Conservation (phyloP, 2,113 vertebrate species). For the Rafetus swinhoei region DNA sequence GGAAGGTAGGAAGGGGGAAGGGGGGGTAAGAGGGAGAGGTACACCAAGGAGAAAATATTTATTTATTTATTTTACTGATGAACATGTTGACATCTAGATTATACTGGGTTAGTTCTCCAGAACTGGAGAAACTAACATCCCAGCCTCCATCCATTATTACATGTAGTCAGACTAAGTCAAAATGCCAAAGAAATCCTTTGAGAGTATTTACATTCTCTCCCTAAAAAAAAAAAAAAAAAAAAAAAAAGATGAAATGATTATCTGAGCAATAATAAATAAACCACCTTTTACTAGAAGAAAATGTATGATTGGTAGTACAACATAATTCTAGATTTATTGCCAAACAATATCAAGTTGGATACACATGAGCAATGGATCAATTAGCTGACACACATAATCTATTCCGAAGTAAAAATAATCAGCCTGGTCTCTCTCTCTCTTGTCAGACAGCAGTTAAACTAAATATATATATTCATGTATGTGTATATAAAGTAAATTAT, state of each 20-base stretch:
- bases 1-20: fast-evolving
- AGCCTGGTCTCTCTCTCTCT: background rate
- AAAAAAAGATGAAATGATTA: too few species aligned
- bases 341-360: background rate
- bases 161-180: background rate
- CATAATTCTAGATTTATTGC: background rate
- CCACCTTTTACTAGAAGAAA: background rate
- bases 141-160: background rate
- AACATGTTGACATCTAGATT: background rate
- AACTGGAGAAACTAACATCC: background rate
- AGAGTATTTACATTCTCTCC: background rate
- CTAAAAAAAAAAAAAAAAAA: too few species aligned
- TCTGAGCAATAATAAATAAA: too few species aligned
- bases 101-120: background rate
- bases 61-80: background rate
- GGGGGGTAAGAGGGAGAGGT: background rate
- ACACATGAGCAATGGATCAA: background rate
- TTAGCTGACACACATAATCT: background rate
- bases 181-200: background rate
- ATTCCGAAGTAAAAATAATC: background rate
- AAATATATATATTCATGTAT: background rate
- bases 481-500: background rate
- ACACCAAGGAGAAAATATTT: too few species aligned
- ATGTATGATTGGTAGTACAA: background rate
- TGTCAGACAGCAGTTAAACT: background rate